phyloP scores from a whole-genome alignment of 1,140 invertebrate genomes.

The Heterodera schachtii region DNA sequence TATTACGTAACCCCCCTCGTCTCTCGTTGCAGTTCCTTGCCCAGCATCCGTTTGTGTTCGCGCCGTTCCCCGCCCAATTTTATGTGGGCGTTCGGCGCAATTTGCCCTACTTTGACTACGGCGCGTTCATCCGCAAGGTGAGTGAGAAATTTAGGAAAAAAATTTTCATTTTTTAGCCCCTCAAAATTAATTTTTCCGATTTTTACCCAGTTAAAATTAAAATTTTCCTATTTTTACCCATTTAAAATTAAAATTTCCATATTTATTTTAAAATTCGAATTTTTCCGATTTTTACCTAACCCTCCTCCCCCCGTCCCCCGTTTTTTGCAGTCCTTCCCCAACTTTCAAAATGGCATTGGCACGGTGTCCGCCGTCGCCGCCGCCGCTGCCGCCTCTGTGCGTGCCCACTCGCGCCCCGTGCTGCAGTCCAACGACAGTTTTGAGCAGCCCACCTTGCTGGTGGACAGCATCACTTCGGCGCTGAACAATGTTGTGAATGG shows the following conservation, averaged over 20 bases:
- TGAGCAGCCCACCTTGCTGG: conserved; percentile 7
- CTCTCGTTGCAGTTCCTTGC: conserved; percentile 36
- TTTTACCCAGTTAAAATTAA: no score
- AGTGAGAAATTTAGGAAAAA: not conserved
- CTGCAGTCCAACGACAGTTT: conserved; percentile 26
- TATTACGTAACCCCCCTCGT: no score
- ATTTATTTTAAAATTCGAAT: no score
- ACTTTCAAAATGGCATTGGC: not conserved
- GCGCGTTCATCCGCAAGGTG: conserved; percentile 56
- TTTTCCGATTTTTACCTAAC: not conserved
- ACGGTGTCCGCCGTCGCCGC: no score
- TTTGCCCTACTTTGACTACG: conserved; percentile 62
- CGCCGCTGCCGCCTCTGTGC: not conserved
- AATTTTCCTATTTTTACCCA: not conserved
- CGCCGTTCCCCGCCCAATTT: conserved; percentile 62
- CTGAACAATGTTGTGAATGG: not conserved
- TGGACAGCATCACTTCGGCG: not conserved
- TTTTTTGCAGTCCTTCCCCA: conserved; percentile 8
- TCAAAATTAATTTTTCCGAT: no score
- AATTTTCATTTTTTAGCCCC: no score
- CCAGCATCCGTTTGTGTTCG: conserved; percentile 59
- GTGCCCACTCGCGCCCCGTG: conserved; percentile 14
- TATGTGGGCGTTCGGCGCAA: conserved; percentile 64
- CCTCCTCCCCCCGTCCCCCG: not conserved
- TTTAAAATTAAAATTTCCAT: no score